Conservation (phyloP, 2,888 invertebrate species). For the Globia sparganii region DNA sequence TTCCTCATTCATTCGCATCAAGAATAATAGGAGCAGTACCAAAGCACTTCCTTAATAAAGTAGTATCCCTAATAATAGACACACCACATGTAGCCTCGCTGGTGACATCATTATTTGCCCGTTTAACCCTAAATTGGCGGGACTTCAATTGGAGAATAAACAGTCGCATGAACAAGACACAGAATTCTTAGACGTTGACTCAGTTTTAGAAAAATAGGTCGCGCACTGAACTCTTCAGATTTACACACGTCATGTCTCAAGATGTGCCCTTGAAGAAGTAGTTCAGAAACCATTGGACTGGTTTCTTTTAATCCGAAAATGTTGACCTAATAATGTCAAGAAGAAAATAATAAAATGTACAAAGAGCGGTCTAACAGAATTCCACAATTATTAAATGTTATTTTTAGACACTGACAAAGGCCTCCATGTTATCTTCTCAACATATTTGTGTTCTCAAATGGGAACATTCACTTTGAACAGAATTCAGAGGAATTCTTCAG, state of each 20-base stretch:
- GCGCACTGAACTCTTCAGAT: constrained; percentile 31
- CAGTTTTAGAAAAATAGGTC: constrained; percentile 65
- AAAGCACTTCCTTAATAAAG: constrained; percentile 37
- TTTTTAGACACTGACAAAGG: constrained; percentile 11
- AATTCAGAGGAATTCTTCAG: constrained; percentile 22
- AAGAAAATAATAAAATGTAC: constrained; percentile 11
- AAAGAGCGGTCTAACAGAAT: constrained; percentile 11
- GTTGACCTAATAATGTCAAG: constrained; percentile 34
- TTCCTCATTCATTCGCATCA: constrained; percentile 12
- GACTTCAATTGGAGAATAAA: constrained; percentile 69
- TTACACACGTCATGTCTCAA: constrained; percentile 23
- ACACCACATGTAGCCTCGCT: constrained; percentile 40
- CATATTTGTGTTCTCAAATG: constrained; percentile 22
- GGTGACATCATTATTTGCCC: constrained; percentile 70
- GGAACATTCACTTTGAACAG: constrained; percentile 11
- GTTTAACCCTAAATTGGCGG: constrained; percentile 71
- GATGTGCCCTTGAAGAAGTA: constrained; percentile 12
- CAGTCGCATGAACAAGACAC: constrained; percentile 43
- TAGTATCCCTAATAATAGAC: constrained; percentile 54
- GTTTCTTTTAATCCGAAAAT: constrained; percentile 25
- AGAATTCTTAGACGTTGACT: constrained; percentile 74
- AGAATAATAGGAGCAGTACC: constrained; percentile 3
- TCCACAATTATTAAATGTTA: constrained; percentile 15
- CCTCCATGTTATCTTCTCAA: constrained; percentile 3
- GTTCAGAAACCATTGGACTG: constrained; percentile 14